Conservation (phyloP, 92 coral and sea anemone species). For the Scolanthus callimorphus region DNA sequence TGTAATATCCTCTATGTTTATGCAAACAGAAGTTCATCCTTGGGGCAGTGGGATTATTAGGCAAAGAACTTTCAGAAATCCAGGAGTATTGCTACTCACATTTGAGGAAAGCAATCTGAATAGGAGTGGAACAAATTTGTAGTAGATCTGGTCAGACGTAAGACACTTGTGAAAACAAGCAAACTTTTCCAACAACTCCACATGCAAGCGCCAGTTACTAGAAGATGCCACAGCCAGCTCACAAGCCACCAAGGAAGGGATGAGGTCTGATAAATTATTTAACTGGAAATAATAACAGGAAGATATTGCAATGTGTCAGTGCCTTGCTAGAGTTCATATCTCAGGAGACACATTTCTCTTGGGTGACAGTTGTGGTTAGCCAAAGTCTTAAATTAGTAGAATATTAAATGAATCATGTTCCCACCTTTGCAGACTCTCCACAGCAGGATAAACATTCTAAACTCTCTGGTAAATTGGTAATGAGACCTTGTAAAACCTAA, state of each 20-base stretch:
- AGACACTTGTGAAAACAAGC: conserved; percentile 87
- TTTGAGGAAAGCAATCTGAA: conserved; percentile 90
- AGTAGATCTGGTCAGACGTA: conserved; percentile 96
- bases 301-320: too few relatives aligned
- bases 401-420: too few relatives aligned
- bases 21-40: too few relatives aligned
- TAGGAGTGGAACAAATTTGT: conserved; percentile 94
- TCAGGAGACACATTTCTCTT: too few relatives aligned
- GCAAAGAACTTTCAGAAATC: too few relatives aligned
- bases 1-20: too few relatives aligned
- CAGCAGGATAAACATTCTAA: conserved; percentile 87
- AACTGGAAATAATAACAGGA: conserved; percentile 65
- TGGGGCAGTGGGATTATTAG: too few relatives aligned
- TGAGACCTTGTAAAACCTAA: conserved; percentile 93
- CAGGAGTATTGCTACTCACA: conserved; percentile 84
- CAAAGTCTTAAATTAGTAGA: too few relatives aligned
- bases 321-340: too few relatives aligned
- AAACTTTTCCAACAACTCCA: conserved; percentile 84
- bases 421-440: conserved; percentile 90
- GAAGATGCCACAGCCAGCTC: conserved; percentile 95
- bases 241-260: conserved; percentile 92
- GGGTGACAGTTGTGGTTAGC: too few relatives aligned
- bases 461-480: conserved; percentile 86
- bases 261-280: conserved; percentile 94
- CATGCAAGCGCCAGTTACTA: conserved; percentile 98